These are phyloP conservation scores for Hirtodrosophila confusa DNA, from an alignment of 2,888 invertebrate species.

Conservation along the genomic window DNA sequence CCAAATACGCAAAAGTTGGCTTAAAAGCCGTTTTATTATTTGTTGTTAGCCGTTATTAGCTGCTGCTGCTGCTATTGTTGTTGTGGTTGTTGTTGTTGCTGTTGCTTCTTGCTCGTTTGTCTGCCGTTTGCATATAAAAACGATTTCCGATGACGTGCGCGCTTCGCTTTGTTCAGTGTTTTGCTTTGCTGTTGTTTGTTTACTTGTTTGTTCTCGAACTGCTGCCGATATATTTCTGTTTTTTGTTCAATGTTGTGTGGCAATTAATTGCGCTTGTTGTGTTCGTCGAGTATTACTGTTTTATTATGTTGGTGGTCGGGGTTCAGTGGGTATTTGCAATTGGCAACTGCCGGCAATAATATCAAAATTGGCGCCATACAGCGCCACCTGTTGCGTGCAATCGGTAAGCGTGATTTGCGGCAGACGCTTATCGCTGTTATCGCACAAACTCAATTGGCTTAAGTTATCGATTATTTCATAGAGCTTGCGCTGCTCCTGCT, in stretches of 20 bases:
- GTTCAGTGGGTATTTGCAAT: conserved; percentile 73
- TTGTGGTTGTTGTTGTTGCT: conserved; percentile 37
- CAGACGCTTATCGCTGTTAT: conserved; percentile 50
- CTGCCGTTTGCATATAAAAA: conserved; percentile 75
- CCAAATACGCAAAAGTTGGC: conserved; percentile 60
- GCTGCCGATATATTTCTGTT: neutral
- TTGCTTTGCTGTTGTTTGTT: conserved; percentile 16
- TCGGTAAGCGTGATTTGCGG: conserved; percentile 83
- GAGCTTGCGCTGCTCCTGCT: conserved; percentile 39
- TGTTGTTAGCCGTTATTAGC: conserved; percentile 27
- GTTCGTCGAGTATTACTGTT: conserved; percentile 18
- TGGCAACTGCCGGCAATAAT: conserved; percentile 34
- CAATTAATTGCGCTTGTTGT: conserved; percentile 44
- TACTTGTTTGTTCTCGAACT: conserved; percentile 25
- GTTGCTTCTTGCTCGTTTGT: conserved; percentile 62
- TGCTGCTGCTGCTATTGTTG: conserved; percentile 31
- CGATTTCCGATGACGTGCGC: conserved; percentile 69
- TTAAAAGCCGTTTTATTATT: conserved; percentile 48
- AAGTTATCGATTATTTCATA: conserved; percentile 80
- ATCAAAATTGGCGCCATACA: conserved; percentile 53
- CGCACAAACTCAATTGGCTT: conserved; percentile 74
- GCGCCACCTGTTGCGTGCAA: conserved; percentile 70
- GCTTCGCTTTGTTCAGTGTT: conserved; percentile 41
- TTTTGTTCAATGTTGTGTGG: conserved; percentile 18
- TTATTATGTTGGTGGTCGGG: conserved; percentile 76